Base-by-base conservation (phyloP, 2,113 vertebrate genomes). In the Xiphophorus hellerii region DNA sequence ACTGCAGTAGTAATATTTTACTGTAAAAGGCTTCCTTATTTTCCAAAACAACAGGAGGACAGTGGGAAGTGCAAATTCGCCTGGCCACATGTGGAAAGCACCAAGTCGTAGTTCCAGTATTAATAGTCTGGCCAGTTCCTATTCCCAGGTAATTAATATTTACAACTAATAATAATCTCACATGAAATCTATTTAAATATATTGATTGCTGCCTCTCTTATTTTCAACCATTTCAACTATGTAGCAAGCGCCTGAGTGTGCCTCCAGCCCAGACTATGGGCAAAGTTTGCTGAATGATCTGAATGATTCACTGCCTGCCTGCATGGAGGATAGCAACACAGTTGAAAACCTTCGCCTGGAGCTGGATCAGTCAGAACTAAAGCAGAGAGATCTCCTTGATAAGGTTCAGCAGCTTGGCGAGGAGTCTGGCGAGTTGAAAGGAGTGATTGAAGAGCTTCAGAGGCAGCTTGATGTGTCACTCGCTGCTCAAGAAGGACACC, bases 81-180 rank as follows among this genome's bases (percentile, higher is more conserved):
- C 96, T 37, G 93, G 95, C 1, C 95, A 96, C 87, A 81, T 95
- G 74, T 99, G 98, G 98, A 98, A 94, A 83, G 93, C 97, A 28
- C 98, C 97, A 28, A 99, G 97, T 92, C 95, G 97, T 17, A 98
- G 96, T 86, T 99, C 98, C 83, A 99, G 98, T 88, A 95, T 99
- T 86, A 98, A 95, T 92, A 99, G 98, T 79, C 88, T 99, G 90
- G 95, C 96, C 81, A 99, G 97, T 94, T 95, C 82, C 77, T 97
- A 96, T 86, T 94, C 97, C 73, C 97, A 98, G 96, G 97, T 98
- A 93, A 48, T 35, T 29, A 25, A 65, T 6, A 0, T 22, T 8
- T 61, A 1, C 60, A 20, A 78, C 44, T 12, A 39, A 75, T 65
- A 66, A 11, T n/a, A 25, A 58, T 58, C 20, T 54, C 7, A n/a